Percentiles rank a stretch among this genome's conserved stretches.
phyloP scores from a whole-genome alignment of 2,888 invertebrate genomes.

The Falcaria lacertinaria region DNA sequence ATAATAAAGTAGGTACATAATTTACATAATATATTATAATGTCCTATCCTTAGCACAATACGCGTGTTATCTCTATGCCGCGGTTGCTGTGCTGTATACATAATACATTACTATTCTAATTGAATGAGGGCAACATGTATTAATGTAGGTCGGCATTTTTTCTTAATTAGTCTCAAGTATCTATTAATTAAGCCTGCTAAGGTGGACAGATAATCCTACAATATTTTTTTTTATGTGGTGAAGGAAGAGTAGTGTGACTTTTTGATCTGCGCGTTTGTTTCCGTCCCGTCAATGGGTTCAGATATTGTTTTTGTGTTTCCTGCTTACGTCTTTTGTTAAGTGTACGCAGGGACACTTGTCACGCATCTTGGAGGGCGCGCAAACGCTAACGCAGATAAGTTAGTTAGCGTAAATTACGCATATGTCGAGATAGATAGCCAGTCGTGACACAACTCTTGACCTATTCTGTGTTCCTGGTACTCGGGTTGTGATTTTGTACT shows the following conservation, averaged over 20 bases:
- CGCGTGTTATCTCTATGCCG: background rate
- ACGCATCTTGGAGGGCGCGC: no score
- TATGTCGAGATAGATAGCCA: no score
- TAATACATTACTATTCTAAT: background rate
- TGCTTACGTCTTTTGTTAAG: no score
- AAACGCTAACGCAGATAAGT: conserved; percentile 5
- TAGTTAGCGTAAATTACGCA: conserved; percentile 18
- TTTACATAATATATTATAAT: no score
- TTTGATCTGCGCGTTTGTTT: no score
- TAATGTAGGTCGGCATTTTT: background rate
- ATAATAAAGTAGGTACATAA: no score
- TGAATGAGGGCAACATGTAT: conserved; percentile 1
- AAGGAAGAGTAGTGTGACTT: no score
- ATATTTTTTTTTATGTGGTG: no score
- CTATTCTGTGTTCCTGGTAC: conserved; percentile 12
- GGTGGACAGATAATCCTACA: no score
- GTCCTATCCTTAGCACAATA: background rate
- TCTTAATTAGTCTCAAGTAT: background rate
- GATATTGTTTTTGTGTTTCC: no score
- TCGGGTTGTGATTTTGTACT: conserved; percentile 3
- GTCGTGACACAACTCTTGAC: conserved; percentile 31
- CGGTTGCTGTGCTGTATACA: background rate
- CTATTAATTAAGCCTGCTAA: background rate
- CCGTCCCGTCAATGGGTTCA: no score
- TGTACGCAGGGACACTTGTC: no score